These are phyloP conservation scores for Homarus gammarus DNA, from an alignment of 2,888 invertebrate species.

Conservation along the genomic window DNA sequence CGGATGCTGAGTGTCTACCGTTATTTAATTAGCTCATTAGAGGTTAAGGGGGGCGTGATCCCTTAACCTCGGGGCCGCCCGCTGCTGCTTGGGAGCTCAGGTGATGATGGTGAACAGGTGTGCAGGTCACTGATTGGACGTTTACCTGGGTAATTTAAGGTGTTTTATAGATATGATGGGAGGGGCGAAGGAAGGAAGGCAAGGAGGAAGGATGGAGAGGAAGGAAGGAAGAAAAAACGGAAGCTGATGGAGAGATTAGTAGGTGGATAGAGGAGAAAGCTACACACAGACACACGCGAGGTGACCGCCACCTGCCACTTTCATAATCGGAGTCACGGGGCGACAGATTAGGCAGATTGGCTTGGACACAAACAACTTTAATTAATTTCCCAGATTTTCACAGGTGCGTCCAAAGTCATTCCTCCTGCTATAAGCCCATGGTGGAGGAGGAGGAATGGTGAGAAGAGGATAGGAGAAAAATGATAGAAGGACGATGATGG, in stretches of 20 bases:
- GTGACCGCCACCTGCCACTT: not conserved
- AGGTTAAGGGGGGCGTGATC: not conserved
- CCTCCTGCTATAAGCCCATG: too few relatives aligned
- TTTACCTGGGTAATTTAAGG: too few relatives aligned
- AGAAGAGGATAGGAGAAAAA: too few relatives aligned
- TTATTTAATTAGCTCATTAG: conserved; percentile 5
- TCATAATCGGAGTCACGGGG: conserved; percentile 5
- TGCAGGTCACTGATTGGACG: too few relatives aligned
- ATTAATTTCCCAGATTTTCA: conserved; percentile 45
- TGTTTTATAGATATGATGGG: too few relatives aligned
- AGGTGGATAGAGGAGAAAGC: too few relatives aligned
- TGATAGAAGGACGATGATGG: too few relatives aligned
- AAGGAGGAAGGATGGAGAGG: not conserved
- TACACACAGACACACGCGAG: not conserved
- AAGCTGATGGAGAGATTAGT: not conserved
- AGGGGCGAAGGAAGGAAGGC: not conserved
- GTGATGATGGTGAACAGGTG: too few relatives aligned
- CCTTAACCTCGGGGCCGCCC: not conserved
- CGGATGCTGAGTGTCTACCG: conserved; percentile 5
- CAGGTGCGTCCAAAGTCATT: not conserved
- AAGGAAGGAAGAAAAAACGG: not conserved
- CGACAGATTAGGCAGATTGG: conserved; percentile 38
- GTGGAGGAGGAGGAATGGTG: too few relatives aligned
- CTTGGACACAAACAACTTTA: conserved; percentile 44
- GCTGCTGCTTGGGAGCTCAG: too few relatives aligned